A percentile compares a stretch with the other conserved stretches of the same genome.
phyloP scores from a whole-genome alignment of 2,888 invertebrate species.

The Dermolepida albohirtum region DNA sequence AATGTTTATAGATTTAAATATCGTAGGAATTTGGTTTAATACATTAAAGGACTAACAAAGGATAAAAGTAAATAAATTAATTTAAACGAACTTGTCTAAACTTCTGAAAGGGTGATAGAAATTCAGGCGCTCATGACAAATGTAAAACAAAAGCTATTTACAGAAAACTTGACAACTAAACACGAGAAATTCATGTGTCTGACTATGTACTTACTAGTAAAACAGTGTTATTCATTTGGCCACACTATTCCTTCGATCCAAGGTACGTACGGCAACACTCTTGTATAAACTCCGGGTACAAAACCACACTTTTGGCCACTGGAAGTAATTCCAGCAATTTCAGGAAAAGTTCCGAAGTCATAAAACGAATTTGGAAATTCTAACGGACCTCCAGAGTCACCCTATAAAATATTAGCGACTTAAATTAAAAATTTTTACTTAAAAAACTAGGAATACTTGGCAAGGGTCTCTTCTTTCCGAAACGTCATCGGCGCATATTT shows the following conservation, averaged over 20 bases:
- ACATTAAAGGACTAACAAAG: no score
- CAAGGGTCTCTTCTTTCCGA: conserved; percentile 1
- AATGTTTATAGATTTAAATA: no score
- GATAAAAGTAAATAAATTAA: no score
- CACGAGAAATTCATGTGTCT: no score
- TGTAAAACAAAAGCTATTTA: no score
- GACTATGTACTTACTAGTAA: no score
- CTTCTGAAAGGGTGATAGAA: no score
- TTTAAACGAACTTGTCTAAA: no score
- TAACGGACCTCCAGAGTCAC: conserved; percentile 10
- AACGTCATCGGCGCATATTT: conserved; percentile 15
- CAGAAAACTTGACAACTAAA: no score
- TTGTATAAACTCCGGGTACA: conserved; percentile 20
- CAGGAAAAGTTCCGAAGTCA: conserved; percentile 2
- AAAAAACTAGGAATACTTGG: conserved; percentile 2
- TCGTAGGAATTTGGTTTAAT: no score
- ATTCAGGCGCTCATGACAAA: no score
- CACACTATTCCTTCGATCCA: conserved; percentile 32
- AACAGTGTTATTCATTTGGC: conserved; percentile 2
- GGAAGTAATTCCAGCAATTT: conserved; percentile 24
- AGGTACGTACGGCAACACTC: conserved; percentile 18
- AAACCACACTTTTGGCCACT: conserved; percentile 7
- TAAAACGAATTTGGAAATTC: conserved; percentile 2
- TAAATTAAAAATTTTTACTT: not conserved
- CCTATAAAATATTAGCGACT: not conserved